phyloP scores from a whole-genome alignment of 92 coral and sea anemone genomes.

The Palythoa heliodiscus region DNA sequence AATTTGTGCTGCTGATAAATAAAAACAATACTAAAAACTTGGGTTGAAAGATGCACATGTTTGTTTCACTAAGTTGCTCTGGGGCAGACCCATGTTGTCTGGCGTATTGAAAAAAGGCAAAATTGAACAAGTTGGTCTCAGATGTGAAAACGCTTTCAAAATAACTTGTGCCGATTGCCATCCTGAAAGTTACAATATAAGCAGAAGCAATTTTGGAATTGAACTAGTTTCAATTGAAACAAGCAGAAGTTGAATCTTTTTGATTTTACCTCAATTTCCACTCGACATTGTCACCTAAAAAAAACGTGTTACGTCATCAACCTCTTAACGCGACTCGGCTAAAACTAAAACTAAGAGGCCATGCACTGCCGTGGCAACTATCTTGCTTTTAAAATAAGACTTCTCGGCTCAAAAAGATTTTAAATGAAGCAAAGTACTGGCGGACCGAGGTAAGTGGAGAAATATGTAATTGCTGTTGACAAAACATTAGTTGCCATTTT shows the following conservation, averaged over 20 bases:
- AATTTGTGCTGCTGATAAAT: too few species aligned
- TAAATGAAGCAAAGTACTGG: not conserved
- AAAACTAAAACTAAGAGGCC: not conserved
- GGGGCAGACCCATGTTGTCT: too few species aligned
- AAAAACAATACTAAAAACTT: too few species aligned
- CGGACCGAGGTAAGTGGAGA: constrained; percentile 13
- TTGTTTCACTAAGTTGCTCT: too few species aligned
- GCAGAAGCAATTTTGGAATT: not conserved
- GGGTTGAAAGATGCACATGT: too few species aligned
- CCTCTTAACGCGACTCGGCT: not conserved
- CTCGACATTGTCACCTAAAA: constrained; percentile 8
- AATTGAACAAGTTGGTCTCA: too few species aligned
- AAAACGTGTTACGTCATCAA: constrained; percentile 6
- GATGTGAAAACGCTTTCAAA: too few species aligned
- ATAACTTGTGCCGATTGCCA: too few species aligned
- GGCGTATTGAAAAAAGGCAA: too few species aligned
- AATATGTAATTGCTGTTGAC: not conserved
- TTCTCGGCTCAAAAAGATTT: not conserved
- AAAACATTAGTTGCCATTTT: not conserved
- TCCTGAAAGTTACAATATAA: too few species aligned
- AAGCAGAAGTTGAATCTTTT: not conserved
- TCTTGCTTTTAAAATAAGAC: not conserved
- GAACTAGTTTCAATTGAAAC: not conserved
- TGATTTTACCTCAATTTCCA: not conserved
- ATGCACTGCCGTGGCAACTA: not conserved